Conservation (phyloP, 2,113 vertebrate species). For the Acrocephalus kingi region DNA sequence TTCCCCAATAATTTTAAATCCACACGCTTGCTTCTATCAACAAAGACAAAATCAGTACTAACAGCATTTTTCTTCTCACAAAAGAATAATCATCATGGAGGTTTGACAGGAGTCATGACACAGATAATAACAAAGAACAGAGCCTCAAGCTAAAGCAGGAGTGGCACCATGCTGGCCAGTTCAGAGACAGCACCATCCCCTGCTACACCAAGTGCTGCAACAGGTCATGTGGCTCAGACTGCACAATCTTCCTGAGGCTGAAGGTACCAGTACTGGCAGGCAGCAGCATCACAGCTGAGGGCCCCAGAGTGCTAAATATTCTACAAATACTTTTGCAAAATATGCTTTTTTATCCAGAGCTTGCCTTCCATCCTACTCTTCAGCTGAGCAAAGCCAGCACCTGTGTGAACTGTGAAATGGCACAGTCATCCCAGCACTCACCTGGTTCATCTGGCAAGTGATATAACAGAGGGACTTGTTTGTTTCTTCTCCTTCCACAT, state of each 20-base stretch:
- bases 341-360: not conserved
- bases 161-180: not conserved
- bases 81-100: not conserved
- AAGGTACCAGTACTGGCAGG: not conserved
- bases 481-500: slow-evolving; percentile 80
- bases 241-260: not conserved
- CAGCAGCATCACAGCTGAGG: not conserved
- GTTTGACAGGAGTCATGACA: not conserved
- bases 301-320: not conserved
- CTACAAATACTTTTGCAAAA: not conserved
- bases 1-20: not conserved
- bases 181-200: not conserved
- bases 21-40: not conserved
- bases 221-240: not conserved
- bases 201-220: not conserved
- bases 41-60: not conserved
- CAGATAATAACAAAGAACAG: not conserved
- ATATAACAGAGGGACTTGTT: slow-evolving; percentile 83
- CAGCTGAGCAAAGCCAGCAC: not conserved
- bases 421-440: slow-evolving; percentile 22
- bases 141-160: not conserved
- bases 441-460: slow-evolving; percentile 89
- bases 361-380: not conserved
- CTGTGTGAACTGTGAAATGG: not conserved
- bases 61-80: not conserved